Evolutionary conservation across 2,797 vertebrate genomes (phyloP).

Genomic region (Sebastes kiyomatsui): DNA sequence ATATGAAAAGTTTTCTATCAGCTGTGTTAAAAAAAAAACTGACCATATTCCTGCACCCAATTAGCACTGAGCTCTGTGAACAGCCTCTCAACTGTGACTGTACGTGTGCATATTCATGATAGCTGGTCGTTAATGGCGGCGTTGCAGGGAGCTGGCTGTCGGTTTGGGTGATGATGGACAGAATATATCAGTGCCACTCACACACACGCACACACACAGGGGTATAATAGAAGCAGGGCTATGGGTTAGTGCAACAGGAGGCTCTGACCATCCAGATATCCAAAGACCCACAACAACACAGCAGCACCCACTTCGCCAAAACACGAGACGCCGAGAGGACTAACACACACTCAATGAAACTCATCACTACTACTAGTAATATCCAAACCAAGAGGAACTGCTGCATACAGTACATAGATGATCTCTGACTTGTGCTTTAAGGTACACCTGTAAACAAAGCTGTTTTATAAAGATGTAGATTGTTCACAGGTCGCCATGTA

Average conservation of each 20-base stretch:
- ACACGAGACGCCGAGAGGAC: slow-evolving; percentile 58
- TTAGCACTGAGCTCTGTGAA: slow-evolving; percentile 74
- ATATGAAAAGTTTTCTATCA: slow-evolving; percentile 74
- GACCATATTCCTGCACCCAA: slow-evolving; percentile 68
- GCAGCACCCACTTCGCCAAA: slow-evolving; percentile 56
- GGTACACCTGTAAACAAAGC: slow-evolving; percentile 85
- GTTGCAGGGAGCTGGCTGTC: slow-evolving; percentile 69
- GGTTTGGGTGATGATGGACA: slow-evolving; percentile 64
- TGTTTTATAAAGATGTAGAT: slow-evolving; percentile 84
- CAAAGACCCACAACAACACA: slow-evolving; percentile 70
- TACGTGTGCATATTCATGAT: slow-evolving; percentile 66
- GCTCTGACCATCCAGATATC: slow-evolving; percentile 70
- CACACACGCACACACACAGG: neutral
- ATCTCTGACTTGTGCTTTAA: slow-evolving; percentile 84
- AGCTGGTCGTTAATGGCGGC: slow-evolving; percentile 59
- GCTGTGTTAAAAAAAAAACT: slow-evolving; percentile 59
- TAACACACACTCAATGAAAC: slow-evolving; percentile 60
- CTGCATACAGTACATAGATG: slow-evolving; percentile 78
- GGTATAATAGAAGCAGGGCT: slow-evolving; percentile 55
- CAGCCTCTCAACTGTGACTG: slow-evolving; percentile 72
- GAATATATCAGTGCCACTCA: slow-evolving; percentile 58
- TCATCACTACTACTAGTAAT: slow-evolving; percentile 59
- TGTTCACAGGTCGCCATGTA: slow-evolving; percentile 79
- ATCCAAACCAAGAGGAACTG: slow-evolving; percentile 79
- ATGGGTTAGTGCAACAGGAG: slow-evolving; percentile 55